Evolutionary conservation across 2,797 vertebrate species (phyloP).

Genomic region (Silurus lanzhouensis): DNA sequence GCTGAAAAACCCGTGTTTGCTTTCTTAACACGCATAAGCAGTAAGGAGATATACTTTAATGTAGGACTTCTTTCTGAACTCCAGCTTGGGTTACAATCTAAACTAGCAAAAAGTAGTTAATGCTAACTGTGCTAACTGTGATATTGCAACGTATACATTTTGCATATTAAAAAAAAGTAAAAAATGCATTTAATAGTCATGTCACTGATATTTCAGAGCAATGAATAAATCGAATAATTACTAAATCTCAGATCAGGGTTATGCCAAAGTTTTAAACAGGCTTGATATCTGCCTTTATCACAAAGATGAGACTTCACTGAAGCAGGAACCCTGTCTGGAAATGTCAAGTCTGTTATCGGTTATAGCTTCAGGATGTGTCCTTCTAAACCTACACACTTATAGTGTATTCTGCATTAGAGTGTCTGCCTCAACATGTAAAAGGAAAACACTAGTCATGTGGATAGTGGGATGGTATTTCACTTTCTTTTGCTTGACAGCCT

Average conservation of each 20-base stretch:
- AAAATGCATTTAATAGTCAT: neutral
- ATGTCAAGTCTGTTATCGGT: neutral
- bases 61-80: neutral
- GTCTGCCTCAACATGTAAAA: neutral
- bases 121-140: neutral
- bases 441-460: neutral
- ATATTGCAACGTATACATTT: neutral
- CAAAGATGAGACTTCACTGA: neutral
- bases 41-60: neutral
- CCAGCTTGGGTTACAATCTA: neutral
- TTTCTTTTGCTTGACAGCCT: slow-evolving; percentile 20
- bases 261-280: neutral
- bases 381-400: neutral
- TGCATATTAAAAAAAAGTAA: neutral
- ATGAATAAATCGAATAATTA: neutral
- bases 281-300: neutral
- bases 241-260: neutral
- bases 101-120: neutral
- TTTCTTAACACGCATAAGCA: slow-evolving; percentile 19
- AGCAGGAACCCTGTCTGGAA: neutral
- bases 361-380: neutral
- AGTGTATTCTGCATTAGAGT: neutral
- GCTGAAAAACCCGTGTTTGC: slow-evolving; percentile 14
- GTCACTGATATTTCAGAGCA: neutral
- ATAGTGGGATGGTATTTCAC: neutral